Evolutionary conservation across 2,797 vertebrate species (phyloP).

Genomic region (Pagetopsis macropterus): DNA sequence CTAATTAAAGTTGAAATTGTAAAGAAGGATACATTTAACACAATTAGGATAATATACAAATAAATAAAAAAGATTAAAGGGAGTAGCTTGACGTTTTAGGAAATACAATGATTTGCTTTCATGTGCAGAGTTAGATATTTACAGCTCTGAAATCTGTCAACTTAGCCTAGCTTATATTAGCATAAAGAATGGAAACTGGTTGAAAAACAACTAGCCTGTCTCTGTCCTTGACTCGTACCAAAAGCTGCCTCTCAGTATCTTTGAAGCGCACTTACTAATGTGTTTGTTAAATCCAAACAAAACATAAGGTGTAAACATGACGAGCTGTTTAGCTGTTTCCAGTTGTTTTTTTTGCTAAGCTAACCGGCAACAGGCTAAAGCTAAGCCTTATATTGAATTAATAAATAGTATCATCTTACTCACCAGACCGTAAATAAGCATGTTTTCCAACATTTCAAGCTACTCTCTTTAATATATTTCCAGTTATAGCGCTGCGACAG

Average conservation of each 20-base stretch:
- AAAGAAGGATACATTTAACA: constrained; percentile 14
- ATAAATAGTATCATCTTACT: background rate
- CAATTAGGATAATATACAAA: constrained; percentile 6
- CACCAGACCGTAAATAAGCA: constrained; percentile 15
- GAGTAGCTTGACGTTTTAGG: constrained; percentile 4
- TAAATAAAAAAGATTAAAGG: background rate
- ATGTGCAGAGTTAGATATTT: background rate
- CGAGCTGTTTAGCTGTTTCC: background rate
- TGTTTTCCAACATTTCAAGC: background rate
- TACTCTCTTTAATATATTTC: constrained; percentile 3
- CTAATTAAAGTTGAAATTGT: constrained; percentile 22
- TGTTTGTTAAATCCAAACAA: background rate
- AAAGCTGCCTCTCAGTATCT: background rate
- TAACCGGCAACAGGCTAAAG: background rate
- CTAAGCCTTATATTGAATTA: constrained; percentile 1
- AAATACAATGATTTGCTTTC: constrained; percentile 8
- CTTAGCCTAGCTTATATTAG: constrained; percentile 6
- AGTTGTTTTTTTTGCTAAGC: constrained; percentile 17
- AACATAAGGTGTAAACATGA: background rate
- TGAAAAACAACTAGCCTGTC: background rate
- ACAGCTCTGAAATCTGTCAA: background rate
- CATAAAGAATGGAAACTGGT: background rate
- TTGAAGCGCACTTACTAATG: constrained; percentile 19
- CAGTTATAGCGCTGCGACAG: constrained; percentile 26
- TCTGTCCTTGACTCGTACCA: background rate